Percentiles rank a stretch among this genome's conserved stretches.
Evolutionary conservation across 2,888 invertebrate genomes (phyloP).

Genomic region (Odontothrips loti): DNA sequence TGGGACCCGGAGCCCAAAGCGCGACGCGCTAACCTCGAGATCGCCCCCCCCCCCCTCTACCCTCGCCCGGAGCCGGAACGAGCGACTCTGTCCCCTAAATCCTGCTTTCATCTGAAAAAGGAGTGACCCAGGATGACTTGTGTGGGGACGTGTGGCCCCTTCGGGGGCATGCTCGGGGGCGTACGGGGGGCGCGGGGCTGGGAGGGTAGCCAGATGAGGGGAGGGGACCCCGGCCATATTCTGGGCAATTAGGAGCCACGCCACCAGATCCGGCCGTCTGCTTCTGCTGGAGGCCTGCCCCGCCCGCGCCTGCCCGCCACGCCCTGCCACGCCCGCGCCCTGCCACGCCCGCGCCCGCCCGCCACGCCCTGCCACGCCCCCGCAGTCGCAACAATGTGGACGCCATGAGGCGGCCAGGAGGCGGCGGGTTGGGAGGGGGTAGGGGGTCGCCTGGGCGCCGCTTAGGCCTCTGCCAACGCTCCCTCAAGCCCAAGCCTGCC

Average conservation of each 20-base stretch:
- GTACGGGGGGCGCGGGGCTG: too few relatives aligned
- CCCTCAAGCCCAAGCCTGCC: too few relatives aligned
- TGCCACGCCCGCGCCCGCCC: neutral
- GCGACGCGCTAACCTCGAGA: neutral
- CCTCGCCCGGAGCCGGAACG: slow-evolving; percentile 4
- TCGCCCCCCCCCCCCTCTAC: neutral
- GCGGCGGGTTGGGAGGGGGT: neutral
- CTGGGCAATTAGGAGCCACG: slow-evolving; percentile 29
- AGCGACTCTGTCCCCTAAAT: neutral
- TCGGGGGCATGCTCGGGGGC: too few relatives aligned
- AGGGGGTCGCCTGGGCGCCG: too few relatives aligned
- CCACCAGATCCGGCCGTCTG: neutral
- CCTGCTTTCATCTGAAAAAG: slow-evolving; percentile 11
- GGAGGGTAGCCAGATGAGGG: too few relatives aligned
- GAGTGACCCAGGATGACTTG: slow-evolving; percentile 11
- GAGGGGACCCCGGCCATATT: neutral
- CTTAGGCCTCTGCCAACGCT: too few relatives aligned
- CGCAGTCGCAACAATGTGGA: neutral
- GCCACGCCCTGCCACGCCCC: neutral
- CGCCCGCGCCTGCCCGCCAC: neutral
- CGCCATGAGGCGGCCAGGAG: neutral
- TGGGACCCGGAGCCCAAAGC: too few relatives aligned
- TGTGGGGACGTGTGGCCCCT: neutral
- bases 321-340: neutral
- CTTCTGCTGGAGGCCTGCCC: neutral